Base-by-base conservation (phyloP, 2,888 invertebrate species). In the Diabrotica balteata region DNA sequence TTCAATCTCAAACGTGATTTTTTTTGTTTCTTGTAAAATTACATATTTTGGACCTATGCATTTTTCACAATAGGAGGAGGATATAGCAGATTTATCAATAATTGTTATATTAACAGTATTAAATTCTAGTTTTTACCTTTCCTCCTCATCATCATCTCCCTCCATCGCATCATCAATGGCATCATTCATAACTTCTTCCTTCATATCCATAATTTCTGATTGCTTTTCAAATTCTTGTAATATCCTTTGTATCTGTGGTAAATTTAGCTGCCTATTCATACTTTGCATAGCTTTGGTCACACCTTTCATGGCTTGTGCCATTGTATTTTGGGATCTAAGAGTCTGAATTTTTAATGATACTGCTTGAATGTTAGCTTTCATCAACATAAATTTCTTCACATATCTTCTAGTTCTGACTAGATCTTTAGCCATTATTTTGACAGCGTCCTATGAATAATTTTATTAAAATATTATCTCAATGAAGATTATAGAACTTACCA, bases 171-270 rank as follows among this genome's bases (percentile, higher is more conserved):
- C 99, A 84, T 99, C 99, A 80, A 99, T 98, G 59, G 97, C 98
- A 85, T 99, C 99, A 82, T 96, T 97, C 92, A 99, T 99, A 90
- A 99, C 96, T 86, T 99, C 99, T 84, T 99, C 98, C 83, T 99
- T 99, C 98, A 99, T 99, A 82, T 99, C 98, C 99, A 99, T 99
- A 64, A 99, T 97, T 86, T 99, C 98, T 0, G 97, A 96, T 83
- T 99, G 98, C 82, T 98, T 98, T 85, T 99, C 99, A 85, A 99
- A 99, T 82, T 98, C 98, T 86, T 95, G 91, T 76, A 95, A 88
- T 75, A 99, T 99, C 82, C 95, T 94, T 85, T 99, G 98, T 81
- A 99, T 99, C 87, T 99, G 98, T 8, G 99, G 99, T 84, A 99
- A 88, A 86, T 99, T 99, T 81, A 99, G 86, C 83, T 95, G 95